Conservation (phyloP, 2,113 vertebrate genomes). For the Dicrurus megarhynchus region DNA sequence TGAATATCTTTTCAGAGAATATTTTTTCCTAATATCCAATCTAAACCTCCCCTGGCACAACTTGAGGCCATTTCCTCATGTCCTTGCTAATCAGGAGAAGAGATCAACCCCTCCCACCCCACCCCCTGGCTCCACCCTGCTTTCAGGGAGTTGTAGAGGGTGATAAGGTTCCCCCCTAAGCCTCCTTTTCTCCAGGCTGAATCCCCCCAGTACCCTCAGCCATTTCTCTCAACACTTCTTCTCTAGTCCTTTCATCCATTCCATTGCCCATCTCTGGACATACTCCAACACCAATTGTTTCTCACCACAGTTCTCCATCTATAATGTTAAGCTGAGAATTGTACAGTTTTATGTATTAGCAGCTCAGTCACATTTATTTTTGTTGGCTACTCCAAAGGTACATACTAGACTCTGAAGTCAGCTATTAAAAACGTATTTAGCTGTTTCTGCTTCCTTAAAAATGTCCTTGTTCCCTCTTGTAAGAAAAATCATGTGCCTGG, state of each 20-base stretch:
- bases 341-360: background rate
- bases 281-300: background rate
- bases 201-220: background rate
- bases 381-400: background rate
- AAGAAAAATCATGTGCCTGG: background rate
- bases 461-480: background rate
- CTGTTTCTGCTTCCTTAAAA: background rate
- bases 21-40: background rate
- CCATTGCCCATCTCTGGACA: background rate
- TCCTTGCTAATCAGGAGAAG: background rate
- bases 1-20: background rate
- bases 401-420: background rate
- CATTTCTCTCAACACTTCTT: background rate
- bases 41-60: too few species aligned
- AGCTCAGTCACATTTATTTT: background rate
- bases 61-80: background rate
- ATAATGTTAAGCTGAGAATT: background rate
- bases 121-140: background rate
- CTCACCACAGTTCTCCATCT: background rate
- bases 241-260: background rate
- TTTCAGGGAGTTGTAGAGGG: background rate
- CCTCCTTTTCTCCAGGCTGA: background rate
- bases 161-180: background rate
- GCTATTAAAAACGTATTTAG: background rate
- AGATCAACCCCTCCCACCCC: rapidly evolving